Percentiles rank a stretch among this genome's conserved stretches.
Evolutionary conservation across 2,888 invertebrate genomes (phyloP).

Genomic region (Aethes cnicana): DNA sequence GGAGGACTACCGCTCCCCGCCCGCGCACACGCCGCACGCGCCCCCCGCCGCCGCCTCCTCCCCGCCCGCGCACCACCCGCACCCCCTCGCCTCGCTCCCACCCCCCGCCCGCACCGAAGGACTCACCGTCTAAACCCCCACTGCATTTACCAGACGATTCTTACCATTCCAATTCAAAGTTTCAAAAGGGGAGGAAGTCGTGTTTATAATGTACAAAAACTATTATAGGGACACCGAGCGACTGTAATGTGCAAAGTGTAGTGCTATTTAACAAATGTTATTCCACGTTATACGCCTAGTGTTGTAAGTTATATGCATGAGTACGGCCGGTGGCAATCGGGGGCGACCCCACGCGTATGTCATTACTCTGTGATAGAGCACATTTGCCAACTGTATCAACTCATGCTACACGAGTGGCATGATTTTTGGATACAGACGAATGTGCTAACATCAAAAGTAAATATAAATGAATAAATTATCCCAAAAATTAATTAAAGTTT

Average conservation of each 20-base stretch:
- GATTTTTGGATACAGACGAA: slow-evolving; percentile 54
- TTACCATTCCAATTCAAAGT: slow-evolving; percentile 52
- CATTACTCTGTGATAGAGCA: slow-evolving; percentile 82
- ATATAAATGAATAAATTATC: slow-evolving; percentile 67
- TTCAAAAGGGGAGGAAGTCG: slow-evolving; percentile 37
- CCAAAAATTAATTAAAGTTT: slow-evolving; percentile 81
- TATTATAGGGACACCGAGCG: slow-evolving; percentile 58
- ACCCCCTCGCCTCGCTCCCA: slow-evolving; percentile 82
- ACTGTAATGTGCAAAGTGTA: slow-evolving; percentile 65
- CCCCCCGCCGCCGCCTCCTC: slow-evolving; percentile 67
- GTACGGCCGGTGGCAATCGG: slow-evolving; percentile 81
- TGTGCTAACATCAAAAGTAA: slow-evolving; percentile 79
- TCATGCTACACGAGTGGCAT: slow-evolving; percentile 37
- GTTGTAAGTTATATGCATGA: slow-evolving; percentile 75
- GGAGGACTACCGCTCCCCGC: slow-evolving; percentile 70
- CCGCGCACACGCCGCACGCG: slow-evolving; percentile 60
- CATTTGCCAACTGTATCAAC: slow-evolving; percentile 61
- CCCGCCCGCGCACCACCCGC: slow-evolving; percentile 72
- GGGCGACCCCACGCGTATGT: slow-evolving; percentile 74
- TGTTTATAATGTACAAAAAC: slow-evolving; percentile 72
- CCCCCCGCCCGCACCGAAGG: slow-evolving; percentile 87
- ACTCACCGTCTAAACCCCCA: slow-evolving; percentile 84
- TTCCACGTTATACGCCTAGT: slow-evolving; percentile 76
- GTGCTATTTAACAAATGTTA: slow-evolving; percentile 73
- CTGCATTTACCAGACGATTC: slow-evolving; percentile 20